Evolutionary conservation across 64 coral and sea anemone species (phyloP).

Genomic region (Cladopsammia gracilis): DNA sequence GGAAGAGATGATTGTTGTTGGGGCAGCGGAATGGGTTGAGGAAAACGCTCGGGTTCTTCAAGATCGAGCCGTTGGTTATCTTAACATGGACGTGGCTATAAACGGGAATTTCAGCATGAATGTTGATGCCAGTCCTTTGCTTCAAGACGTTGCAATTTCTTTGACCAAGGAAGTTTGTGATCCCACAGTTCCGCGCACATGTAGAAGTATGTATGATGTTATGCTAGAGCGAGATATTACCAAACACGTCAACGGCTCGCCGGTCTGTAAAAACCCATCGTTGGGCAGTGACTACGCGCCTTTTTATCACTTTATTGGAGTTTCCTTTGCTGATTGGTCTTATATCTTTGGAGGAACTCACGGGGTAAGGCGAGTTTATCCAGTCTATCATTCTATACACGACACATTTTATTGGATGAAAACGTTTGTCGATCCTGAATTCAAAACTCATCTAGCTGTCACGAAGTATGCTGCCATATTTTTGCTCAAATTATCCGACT

Average conservation of each 20-base stretch:
- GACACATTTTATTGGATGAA: constrained; percentile 88
- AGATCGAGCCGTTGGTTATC: not conserved
- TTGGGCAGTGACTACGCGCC: constrained; percentile 48
- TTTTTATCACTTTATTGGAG: constrained; percentile 34
- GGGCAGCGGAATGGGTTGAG: constrained; percentile 74
- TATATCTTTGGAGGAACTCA: constrained; percentile 43
- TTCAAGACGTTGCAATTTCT: constrained; percentile 20
- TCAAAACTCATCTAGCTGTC: constrained; percentile 65
- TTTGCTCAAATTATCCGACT: constrained; percentile 50
- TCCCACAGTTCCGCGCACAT: constrained; percentile 8
- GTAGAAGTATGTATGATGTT: constrained; percentile 65
- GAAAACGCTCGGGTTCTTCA: not conserved
- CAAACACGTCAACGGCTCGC: not conserved
- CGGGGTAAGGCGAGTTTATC: constrained; percentile 6
- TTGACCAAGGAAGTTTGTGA: constrained; percentile 34
- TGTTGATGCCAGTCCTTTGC: not conserved
- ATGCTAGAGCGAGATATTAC: constrained; percentile 32
- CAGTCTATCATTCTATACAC: constrained; percentile 83
- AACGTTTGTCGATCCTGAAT: constrained; percentile 79
- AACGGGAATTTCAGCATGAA: constrained; percentile 7
- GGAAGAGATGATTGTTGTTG: constrained; percentile 55
- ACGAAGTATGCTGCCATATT: constrained; percentile 36
- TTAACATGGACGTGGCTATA: not conserved
- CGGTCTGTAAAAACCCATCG: not conserved
- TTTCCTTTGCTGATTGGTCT: constrained; percentile 16